Base-by-base conservation (phyloP, 2,888 invertebrate species). In the Dione vanillae region DNA sequence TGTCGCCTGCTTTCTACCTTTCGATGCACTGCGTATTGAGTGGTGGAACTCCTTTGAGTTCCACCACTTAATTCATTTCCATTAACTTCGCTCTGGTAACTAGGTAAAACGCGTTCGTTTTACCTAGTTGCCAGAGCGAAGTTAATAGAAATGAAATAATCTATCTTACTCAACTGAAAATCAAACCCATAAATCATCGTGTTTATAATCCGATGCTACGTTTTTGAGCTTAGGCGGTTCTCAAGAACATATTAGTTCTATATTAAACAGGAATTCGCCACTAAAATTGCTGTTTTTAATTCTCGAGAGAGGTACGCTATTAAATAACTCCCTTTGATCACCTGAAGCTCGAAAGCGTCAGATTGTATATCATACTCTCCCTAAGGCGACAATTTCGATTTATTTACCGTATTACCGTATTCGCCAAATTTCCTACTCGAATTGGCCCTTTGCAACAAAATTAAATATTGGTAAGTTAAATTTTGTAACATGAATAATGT, bases 341-440 rank as follows among this genome's bases (percentile, higher is more conserved):
- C n/a, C 45, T 45, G 43, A 35, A 72, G 75, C 73, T 75, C 71
- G 71, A 61, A 74, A 70, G 61, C 66, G 70, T 73, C 75, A 65
- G 58, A 54, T 51, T 47, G 71, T 70, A 67, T 67, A 66, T 70
- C 71, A 70, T 65, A 64, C 56, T 58, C 40, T 69, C 71, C 76
- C 71, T 49, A 56, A 65, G 70, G 73, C 62, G 68, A 51, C 68
- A 71, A 71, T 71, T 65, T 70, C 67, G 51, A 37, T 47, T 70
- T 71, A 73, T 66, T 66, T 68, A 71, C 68, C 65, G 62, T 73
- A 51, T 66, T 68, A 71, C 68, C 65, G 62, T 73, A 51, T 64
- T 68, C 65, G 68, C 65, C 45, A 61, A 61, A 61, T 61, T 61
- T 61, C 61, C 45, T 45, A 10, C 43, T 16, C 16, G 27, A 45